Percentiles rank a stretch among this genome's conserved stretches.
Evolutionary conservation across 2,797 vertebrate genomes (phyloP).

Genomic region (Anguilla marmorata): DNA sequence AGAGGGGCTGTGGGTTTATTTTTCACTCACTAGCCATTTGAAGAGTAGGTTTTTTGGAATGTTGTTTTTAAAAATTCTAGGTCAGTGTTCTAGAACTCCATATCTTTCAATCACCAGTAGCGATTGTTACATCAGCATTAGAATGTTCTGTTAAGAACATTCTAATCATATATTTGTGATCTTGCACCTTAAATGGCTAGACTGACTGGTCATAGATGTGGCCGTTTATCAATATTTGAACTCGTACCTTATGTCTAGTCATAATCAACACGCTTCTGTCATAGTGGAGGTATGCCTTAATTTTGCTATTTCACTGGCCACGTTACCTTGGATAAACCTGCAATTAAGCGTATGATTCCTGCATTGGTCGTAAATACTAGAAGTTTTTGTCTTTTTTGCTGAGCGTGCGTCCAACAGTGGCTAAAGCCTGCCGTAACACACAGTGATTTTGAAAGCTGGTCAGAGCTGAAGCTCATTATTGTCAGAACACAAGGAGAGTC

Average conservation of each 20-base stretch:
- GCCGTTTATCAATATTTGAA: neutral
- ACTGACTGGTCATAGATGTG: neutral
- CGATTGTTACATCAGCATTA: no score
- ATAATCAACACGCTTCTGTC: neutral
- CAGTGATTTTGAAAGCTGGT: neutral
- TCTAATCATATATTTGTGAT: no score
- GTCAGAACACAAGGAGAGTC: slow-evolving; percentile 6
- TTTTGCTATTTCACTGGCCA: neutral
- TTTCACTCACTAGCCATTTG: neutral
- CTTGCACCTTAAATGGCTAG: no score
- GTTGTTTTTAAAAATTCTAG: no score
- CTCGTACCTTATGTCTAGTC: neutral
- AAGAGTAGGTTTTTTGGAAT: no score
- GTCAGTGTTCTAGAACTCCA: no score
- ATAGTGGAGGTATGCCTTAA: neutral
- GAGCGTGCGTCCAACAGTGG: neutral
- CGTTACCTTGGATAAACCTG: neutral
- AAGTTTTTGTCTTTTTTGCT: neutral
- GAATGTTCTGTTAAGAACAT: no score
- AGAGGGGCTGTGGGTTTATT: neutral
- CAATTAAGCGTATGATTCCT: neutral
- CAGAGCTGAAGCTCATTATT: slow-evolving; percentile 23
- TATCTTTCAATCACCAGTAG: no score
- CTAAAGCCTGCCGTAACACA: neutral
- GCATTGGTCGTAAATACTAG: neutral